phyloP scores from a whole-genome alignment of 1,140 invertebrate species.

The Globodera ellingtonae region DNA sequence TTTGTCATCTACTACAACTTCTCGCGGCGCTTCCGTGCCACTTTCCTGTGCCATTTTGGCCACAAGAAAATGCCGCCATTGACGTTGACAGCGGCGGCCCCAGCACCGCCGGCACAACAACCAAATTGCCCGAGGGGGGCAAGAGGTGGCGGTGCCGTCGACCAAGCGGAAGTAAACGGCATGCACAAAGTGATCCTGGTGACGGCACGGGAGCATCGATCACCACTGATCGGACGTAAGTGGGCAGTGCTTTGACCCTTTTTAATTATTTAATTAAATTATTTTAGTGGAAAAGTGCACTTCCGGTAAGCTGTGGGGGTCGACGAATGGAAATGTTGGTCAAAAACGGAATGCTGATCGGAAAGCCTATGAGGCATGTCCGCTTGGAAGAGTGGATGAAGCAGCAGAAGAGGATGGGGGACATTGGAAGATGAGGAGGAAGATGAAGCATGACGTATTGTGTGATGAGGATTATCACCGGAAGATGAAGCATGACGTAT shows the following conservation, averaged over 20 bases:
- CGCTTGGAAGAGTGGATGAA: not conserved
- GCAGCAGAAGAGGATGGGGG: not conserved
- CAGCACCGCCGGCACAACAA: not conserved
- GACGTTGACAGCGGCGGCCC: not conserved
- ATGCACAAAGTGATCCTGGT: not conserved
- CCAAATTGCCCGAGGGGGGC: not conserved
- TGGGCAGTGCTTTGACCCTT: not conserved
- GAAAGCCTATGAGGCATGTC: not conserved
- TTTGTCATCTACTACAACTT: constrained; percentile 56
- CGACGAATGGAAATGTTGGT: not conserved
- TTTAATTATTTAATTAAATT: not conserved
- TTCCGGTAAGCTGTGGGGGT: not conserved
- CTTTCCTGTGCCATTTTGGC: constrained; percentile 46
- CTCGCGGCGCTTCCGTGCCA: constrained; percentile 45
- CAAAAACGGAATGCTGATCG: not conserved
- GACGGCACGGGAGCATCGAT: not conserved
- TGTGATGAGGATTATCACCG: not conserved
- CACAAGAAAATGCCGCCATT: not conserved
- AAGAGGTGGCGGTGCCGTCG: not conserved
- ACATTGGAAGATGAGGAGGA: not conserved
- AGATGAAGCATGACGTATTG: no score
- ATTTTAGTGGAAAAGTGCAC: not conserved
- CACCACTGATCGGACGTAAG: constrained; percentile 8
- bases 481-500: not conserved
- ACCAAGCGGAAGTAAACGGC: not conserved